These are phyloP conservation scores for Saccostrea echinata DNA, from an alignment of 1,140 invertebrate genomes.

Conservation along the genomic window DNA sequence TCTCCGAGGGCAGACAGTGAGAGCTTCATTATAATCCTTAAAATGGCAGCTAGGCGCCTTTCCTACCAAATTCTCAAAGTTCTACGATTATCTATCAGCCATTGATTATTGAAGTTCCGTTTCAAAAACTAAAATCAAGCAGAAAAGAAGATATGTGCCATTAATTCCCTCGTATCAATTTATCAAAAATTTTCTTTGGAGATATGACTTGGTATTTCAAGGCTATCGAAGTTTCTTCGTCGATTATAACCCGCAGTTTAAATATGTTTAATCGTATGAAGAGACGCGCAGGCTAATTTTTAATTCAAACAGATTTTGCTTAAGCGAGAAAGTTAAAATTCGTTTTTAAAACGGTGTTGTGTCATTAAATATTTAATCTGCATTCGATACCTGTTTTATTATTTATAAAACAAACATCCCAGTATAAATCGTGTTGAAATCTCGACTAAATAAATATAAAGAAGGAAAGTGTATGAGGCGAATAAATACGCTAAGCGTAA, in stretches of 20 bases:
- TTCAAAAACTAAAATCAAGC: slow-evolving; percentile 29
- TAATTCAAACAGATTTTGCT: slow-evolving; percentile 32
- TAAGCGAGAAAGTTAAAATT: slow-evolving; percentile 32
- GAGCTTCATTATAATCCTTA: slow-evolving; percentile 11
- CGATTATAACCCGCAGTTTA: slow-evolving; percentile 32
- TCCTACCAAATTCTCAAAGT: slow-evolving; percentile 36
- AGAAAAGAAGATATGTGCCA: slow-evolving; percentile 16
- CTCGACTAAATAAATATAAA: slow-evolving; percentile 38
- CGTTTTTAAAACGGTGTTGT: slow-evolving; percentile 18
- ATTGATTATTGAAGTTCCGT: slow-evolving; percentile 34
- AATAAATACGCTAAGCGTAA: slow-evolving; percentile 32
- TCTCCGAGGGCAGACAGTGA: background rate
- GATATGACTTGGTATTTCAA: slow-evolving; percentile 37
- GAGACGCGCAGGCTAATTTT: slow-evolving; percentile 13
- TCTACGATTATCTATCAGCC: slow-evolving; percentile 29
- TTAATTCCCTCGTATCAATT: slow-evolving; percentile 32
- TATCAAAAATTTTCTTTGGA: slow-evolving; percentile 30
- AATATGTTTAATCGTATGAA: slow-evolving; percentile 18
- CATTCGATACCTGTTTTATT: slow-evolving; percentile 39
- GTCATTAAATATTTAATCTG: slow-evolving; percentile 36
- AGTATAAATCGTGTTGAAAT: slow-evolving; percentile 35
- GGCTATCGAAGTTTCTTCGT: slow-evolving; percentile 22
- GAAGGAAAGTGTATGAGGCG: slow-evolving; percentile 27
- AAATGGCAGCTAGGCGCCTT: slow-evolving; percentile 24
- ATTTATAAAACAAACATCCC: slow-evolving; percentile 35